phyloP scores from a whole-genome alignment of 2,888 invertebrate genomes.

The Polyommatus icarus region DNA sequence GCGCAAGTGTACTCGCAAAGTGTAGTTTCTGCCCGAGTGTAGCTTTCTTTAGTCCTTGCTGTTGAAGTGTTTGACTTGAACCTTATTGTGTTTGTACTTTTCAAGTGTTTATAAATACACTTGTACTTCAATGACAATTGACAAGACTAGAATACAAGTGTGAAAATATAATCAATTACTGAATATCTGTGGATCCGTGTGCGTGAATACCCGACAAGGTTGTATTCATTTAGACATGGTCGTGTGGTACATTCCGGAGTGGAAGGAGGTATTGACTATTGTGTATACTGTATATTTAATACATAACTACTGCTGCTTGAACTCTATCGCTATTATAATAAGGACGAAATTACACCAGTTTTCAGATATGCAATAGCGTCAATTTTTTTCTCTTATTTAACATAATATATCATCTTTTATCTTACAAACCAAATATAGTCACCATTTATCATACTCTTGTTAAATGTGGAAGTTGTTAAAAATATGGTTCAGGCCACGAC shows the following conservation, averaged over 20 bases:
- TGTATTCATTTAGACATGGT: constrained; percentile 51
- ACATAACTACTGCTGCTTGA: background rate
- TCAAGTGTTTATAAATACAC: background rate
- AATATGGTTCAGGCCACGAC: background rate
- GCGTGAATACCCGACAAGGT: constrained; percentile 1
- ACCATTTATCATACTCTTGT: background rate
- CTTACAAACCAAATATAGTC: background rate
- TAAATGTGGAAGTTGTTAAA: background rate
- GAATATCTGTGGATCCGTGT: background rate
- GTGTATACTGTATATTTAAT: background rate
- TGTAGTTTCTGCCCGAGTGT: background rate
- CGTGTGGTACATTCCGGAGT: constrained; percentile 56
- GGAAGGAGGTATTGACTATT: constrained; percentile 53
- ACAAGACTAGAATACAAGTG: background rate
- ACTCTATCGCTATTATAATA: background rate
- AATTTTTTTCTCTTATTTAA: background rate
- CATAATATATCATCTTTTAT: background rate
- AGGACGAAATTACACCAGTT: background rate
- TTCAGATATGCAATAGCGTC: background rate
- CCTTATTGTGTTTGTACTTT: background rate
- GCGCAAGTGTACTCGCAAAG: background rate
- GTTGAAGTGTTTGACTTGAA: background rate
- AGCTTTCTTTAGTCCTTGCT: background rate
- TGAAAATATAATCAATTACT: background rate
- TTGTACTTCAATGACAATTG: background rate